Evolutionary conservation across 2,797 vertebrate species (phyloP).

Genomic region (Urocyon cinereoargenteus): DNA sequence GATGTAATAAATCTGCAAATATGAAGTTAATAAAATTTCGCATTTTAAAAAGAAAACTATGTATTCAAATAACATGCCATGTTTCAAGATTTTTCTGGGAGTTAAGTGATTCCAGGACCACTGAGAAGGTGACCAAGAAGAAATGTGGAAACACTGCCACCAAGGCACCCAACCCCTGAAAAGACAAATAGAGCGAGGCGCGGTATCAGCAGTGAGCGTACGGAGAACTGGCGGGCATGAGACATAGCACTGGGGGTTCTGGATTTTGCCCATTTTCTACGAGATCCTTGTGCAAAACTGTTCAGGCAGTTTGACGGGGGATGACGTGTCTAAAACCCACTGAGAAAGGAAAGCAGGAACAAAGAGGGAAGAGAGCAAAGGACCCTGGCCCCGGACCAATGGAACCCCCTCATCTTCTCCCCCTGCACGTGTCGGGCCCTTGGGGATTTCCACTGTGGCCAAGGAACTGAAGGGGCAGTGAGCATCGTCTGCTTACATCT

Average conservation of each 20-base stretch:
- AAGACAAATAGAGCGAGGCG: neutral
- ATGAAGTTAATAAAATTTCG: neutral
- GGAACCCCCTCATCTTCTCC: neutral
- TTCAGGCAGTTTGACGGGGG: neutral
- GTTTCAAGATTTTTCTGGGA: neutral
- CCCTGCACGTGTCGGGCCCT: neutral
- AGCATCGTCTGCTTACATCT: neutral
- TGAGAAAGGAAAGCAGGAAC: neutral
- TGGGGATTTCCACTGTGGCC: neutral
- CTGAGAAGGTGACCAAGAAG: neutral
- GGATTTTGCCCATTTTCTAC: neutral
- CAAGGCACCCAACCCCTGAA: fast-evolving
- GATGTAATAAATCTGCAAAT: constrained; percentile 12
- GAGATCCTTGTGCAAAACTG: neutral
- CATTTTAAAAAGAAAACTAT: neutral
- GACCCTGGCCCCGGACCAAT: neutral
- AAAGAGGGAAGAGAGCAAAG: neutral
- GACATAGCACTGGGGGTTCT: fast-evolving
- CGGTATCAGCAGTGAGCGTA: fast-evolving
- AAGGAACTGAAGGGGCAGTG: neutral
- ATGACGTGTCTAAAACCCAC: neutral
- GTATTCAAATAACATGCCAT: neutral
- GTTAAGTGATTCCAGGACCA: neutral
- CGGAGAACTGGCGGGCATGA: fast-evolving
- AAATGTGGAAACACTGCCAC: neutral